Evolutionary conservation across 1,140 invertebrate genomes (phyloP).

Genomic region (Drosophila bocqueti): DNA sequence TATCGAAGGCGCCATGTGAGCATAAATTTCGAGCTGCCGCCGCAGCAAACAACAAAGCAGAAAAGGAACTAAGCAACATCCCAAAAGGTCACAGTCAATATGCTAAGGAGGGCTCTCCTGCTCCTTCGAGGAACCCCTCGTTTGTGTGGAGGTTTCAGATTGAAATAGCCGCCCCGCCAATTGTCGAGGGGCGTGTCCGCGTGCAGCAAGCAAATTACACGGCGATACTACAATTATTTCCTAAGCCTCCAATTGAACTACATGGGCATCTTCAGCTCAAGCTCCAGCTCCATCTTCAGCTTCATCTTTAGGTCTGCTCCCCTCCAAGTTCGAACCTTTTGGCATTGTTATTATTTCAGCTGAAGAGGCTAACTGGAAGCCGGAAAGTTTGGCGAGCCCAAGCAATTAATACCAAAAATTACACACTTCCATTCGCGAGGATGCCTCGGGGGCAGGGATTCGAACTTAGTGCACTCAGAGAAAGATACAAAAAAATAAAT

Average conservation of each 20-base stretch:
- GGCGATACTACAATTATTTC: conserved; percentile 75
- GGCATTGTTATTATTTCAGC: conserved; percentile 60
- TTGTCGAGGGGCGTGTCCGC: conserved; percentile 53
- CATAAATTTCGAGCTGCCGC: conserved; percentile 68
- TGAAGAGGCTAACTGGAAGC: conserved; percentile 58
- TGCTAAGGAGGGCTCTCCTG: conserved; percentile 17
- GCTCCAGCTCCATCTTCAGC: background rate
- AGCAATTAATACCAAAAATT: conserved; percentile 82
- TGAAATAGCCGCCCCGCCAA: conserved; percentile 54
- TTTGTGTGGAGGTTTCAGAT: conserved; percentile 18
- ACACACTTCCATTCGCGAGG: conserved; percentile 62
- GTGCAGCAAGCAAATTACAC: conserved; percentile 74
- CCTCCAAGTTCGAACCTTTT: conserved; percentile 6
- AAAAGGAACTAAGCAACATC: conserved; percentile 4
- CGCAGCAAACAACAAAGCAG: conserved; percentile 30
- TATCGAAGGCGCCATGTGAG: conserved; percentile 78
- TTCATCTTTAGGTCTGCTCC: background rate
- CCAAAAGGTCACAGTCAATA: conserved; percentile 68
- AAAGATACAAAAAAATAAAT: background rate
- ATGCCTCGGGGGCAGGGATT: conserved; percentile 48
- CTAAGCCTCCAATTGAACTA: conserved; percentile 47
- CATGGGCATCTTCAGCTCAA: background rate
- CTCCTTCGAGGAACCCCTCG: background rate
- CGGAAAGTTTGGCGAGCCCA: conserved; percentile 61
- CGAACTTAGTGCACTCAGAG: conserved; percentile 21